phyloP scores from a whole-genome alignment of 2,888 invertebrate species.

The Polydrusus pterygomalis region DNA sequence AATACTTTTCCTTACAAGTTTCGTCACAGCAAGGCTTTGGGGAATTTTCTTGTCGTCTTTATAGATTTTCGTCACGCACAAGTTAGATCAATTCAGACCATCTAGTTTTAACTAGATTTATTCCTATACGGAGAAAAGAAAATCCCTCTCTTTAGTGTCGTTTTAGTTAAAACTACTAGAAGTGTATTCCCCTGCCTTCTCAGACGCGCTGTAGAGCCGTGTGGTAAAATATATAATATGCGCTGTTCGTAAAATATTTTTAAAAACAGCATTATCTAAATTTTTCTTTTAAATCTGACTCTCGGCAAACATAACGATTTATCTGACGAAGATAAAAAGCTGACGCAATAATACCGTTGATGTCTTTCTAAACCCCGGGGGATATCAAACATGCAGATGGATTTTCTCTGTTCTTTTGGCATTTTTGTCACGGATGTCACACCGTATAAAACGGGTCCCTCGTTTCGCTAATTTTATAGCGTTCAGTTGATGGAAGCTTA shows the following conservation, averaged over 20 bases:
- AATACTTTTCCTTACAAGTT: background rate
- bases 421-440: slow-evolving; percentile 50
- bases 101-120: slow-evolving; percentile 32
- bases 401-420: slow-evolving; percentile 66
- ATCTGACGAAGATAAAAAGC: slow-evolving; percentile 5
- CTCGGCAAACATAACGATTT: slow-evolving; percentile 1
- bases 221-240: too few relatives aligned
- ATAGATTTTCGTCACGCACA: slow-evolving; percentile 40
- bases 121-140: background rate
- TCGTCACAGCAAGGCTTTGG: background rate
- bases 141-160: too few relatives aligned
- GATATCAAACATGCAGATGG: slow-evolving; percentile 72
- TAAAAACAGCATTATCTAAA: too few relatives aligned
- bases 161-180: too few relatives aligned
- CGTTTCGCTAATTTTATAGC: slow-evolving; percentile 26
- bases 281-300: too few relatives aligned
- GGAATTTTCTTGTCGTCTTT: slow-evolving; percentile 17
- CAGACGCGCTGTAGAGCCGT: too few relatives aligned
- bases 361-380: slow-evolving; percentile 62
- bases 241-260: too few relatives aligned
- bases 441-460: slow-evolving; percentile 48
- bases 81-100: slow-evolving; percentile 27
- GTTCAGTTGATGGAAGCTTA: background rate
- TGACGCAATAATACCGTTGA: slow-evolving; percentile 32
- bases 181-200: too few relatives aligned